Evolutionary conservation across 1,140 invertebrate genomes (phyloP).

Genomic region (Daktulosphaira vitifoliae): DNA sequence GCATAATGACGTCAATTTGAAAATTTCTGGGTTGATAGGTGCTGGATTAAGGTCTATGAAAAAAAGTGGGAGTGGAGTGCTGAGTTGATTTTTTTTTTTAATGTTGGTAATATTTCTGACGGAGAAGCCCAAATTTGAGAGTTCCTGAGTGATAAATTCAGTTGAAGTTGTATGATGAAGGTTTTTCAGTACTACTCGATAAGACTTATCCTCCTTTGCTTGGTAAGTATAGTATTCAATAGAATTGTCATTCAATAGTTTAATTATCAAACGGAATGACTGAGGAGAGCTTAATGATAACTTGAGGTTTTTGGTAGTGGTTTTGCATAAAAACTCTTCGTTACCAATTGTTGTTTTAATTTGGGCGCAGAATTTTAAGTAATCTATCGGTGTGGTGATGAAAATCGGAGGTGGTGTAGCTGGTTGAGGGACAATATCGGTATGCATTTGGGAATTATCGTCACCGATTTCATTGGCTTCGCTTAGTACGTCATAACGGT

Average conservation of each 20-base stretch:
- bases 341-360: neutral
- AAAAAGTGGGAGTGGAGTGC: slow-evolving; percentile 41
- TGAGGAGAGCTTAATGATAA: slow-evolving; percentile 3
- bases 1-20: slow-evolving; percentile 35
- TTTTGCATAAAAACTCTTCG: slow-evolving; percentile 15
- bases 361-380: slow-evolving; percentile 1
- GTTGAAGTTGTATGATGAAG: slow-evolving; percentile 11
- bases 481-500: slow-evolving; percentile 1
- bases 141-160: slow-evolving; percentile 6
- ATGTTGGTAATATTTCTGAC: slow-evolving; percentile 29
- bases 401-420: neutral
- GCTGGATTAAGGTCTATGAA: slow-evolving; percentile 41
- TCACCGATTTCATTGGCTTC: neutral
- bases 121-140: neutral
- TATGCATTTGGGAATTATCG: neutral
- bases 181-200: slow-evolving; percentile 22
- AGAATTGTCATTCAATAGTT: slow-evolving; percentile 5
- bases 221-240: slow-evolving; percentile 39
- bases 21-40: slow-evolving; percentile 40
- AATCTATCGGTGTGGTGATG: neutral
- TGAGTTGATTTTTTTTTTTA: slow-evolving; percentile 36
- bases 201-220: slow-evolving; percentile 40
- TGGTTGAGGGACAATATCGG: neutral
- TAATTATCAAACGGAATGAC: neutral
- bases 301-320: slow-evolving; percentile 12